Percentiles rank a stretch among this genome's conserved stretches.
Evolutionary conservation across 1,140 invertebrate species (phyloP).

Genomic region (Drosophila malerkotliana): DNA sequence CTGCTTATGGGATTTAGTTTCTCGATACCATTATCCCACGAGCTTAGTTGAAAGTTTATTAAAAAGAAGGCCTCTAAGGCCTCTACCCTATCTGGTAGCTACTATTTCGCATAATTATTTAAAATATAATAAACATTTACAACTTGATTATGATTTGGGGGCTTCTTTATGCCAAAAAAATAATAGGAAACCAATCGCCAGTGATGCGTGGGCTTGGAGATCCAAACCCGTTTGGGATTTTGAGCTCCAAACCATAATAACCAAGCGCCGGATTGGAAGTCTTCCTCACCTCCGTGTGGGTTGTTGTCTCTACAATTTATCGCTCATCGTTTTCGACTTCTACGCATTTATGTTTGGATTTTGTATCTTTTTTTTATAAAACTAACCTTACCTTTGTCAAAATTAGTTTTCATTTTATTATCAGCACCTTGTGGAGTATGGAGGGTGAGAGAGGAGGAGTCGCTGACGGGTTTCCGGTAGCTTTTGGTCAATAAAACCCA

Average conservation of each 20-base stretch:
- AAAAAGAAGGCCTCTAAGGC: slow-evolving; percentile 2
- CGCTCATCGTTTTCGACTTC: slow-evolving; percentile 66
- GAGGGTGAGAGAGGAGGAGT: slow-evolving; percentile 11
- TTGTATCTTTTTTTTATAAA: background rate
- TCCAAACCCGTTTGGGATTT: slow-evolving; percentile 30
- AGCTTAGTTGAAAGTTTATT: slow-evolving; percentile 34
- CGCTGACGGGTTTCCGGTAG: slow-evolving; percentile 66
- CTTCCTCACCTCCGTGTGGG: slow-evolving; percentile 49
- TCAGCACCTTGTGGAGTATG: slow-evolving; percentile 46
- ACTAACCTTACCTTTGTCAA: slow-evolving; percentile 64
- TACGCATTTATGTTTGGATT: slow-evolving; percentile 52
- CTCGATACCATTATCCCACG: background rate
- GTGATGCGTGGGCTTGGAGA: slow-evolving; percentile 30
- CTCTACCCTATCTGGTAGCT: background rate
- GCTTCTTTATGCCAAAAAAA: slow-evolving; percentile 46
- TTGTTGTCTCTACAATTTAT: slow-evolving; percentile 71
- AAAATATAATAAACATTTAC: slow-evolving; percentile 29
- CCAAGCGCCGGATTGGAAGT: slow-evolving; percentile 29
- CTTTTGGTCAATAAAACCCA: slow-evolving; percentile 68
- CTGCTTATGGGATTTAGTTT: slow-evolving; percentile 61
- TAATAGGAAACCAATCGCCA: slow-evolving; percentile 8
- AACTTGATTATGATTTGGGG: slow-evolving; percentile 36
- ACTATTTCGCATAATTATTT: slow-evolving; percentile 17
- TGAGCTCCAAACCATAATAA: slow-evolving; percentile 14
- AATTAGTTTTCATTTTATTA: slow-evolving; percentile 75